phyloP scores from a whole-genome alignment of 2,797 vertebrate genomes.

The Trachops cirrhosus region DNA sequence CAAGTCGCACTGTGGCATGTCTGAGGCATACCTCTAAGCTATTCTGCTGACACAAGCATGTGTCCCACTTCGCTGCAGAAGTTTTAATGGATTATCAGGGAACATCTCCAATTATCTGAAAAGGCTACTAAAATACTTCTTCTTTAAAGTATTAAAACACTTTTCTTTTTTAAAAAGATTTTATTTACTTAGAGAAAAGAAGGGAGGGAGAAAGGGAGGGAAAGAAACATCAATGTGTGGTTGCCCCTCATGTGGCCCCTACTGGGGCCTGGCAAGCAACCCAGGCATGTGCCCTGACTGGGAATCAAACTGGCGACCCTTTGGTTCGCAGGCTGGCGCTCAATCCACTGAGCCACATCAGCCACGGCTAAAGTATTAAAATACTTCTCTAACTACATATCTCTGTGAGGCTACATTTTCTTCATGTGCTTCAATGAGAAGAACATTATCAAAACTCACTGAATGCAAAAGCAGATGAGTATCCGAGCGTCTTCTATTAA shows the following conservation, averaged over 20 bases:
- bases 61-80: background rate
- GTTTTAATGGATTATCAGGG: background rate
- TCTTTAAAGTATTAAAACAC: background rate
- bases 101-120: slow-evolving; percentile 16
- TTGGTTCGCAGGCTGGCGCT: no score
- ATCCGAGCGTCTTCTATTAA: background rate
- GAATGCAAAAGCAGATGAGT: background rate
- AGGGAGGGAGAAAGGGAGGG: no score
- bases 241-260: no score
- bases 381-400: background rate
- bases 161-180: background rate
- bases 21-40: background rate
- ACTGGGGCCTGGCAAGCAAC: no score
- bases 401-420: background rate
- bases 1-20: background rate
- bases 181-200: no score
- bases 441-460: background rate
- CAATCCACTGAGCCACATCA: no score
- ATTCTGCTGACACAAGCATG: background rate
- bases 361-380: background rate
- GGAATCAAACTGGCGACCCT: no score
- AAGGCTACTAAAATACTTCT: slow-evolving; percentile 18
- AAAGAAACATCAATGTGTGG: no score
- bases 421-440: slow-evolving; percentile 30
- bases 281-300: no score